Evolutionary conservation across 2,888 invertebrate species (phyloP).

Genomic region (Desoria tigrina): DNA sequence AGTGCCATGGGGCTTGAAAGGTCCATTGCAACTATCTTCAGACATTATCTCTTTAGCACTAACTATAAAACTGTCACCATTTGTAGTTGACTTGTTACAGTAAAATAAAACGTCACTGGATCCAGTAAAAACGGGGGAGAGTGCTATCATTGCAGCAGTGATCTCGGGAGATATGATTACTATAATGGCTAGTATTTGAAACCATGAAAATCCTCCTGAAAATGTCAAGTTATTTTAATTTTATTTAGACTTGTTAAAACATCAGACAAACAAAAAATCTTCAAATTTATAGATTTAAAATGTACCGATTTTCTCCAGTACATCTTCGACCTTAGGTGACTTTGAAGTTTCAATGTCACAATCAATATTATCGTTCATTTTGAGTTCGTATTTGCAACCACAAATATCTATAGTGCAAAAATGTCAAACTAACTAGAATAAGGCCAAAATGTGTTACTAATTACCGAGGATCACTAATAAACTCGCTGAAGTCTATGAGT

Average conservation of each 20-base stretch:
- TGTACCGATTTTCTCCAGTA: slow-evolving; percentile 33
- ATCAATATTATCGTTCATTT: too few species aligned
- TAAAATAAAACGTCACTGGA: slow-evolving; percentile 22
- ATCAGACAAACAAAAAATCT: not conserved
- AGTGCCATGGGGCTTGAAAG: slow-evolving; percentile 20
- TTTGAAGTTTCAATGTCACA: too few species aligned
- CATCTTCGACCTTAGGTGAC: slow-evolving; percentile 17
- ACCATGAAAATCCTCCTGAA: slow-evolving; percentile 48
- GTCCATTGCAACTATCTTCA: slow-evolving; percentile 18
- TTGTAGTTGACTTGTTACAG: slow-evolving; percentile 6
- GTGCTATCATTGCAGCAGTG: slow-evolving; percentile 45
- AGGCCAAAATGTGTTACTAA: too few species aligned
- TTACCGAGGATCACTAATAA: too few species aligned
- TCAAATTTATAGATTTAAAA: not conserved
- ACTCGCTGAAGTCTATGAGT: too few species aligned
- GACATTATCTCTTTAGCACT: slow-evolving; percentile 10
- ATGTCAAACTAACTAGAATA: too few species aligned
- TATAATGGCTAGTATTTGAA: slow-evolving; percentile 39
- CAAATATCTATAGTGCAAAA: too few species aligned
- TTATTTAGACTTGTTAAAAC: too few species aligned
- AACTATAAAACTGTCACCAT: slow-evolving; percentile 10
- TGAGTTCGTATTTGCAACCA: too few species aligned
- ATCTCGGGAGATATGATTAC: slow-evolving; percentile 44
- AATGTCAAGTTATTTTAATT: too few species aligned
- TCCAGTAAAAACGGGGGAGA: slow-evolving; percentile 45